These are phyloP conservation scores for Bufotes viridis DNA, from an alignment of 2,797 vertebrate genomes.

Conservation along the genomic window DNA sequence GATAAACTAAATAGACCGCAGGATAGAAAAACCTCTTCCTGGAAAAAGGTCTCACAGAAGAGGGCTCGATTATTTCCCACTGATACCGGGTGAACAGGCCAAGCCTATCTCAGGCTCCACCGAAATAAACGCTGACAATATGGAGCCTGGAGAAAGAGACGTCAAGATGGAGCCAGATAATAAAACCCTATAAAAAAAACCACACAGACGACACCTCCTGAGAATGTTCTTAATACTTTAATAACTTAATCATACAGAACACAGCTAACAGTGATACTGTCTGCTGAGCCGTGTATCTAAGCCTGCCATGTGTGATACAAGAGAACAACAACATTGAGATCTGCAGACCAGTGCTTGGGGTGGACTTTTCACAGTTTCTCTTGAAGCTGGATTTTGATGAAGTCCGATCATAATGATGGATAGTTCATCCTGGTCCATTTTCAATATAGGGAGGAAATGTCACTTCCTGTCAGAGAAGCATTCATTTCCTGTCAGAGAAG, in stretches of 20 bases:
- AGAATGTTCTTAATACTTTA: not conserved
- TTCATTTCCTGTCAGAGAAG: not conserved
- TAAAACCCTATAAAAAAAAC: not conserved
- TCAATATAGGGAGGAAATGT: not conserved
- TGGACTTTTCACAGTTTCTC: too few species aligned
- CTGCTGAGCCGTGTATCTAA: not conserved
- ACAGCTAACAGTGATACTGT: not conserved
- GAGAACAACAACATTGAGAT: not conserved
- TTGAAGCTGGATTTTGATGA: not conserved
- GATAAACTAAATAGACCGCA: conserved; percentile 49
- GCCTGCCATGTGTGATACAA: not conserved
- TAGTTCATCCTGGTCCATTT: not conserved
- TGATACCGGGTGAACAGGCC: conserved; percentile 37
- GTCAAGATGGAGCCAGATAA: not conserved
- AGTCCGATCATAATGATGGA: not conserved
- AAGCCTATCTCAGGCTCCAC: conserved; percentile 14
- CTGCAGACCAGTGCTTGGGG: too few species aligned
- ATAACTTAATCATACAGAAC: not conserved
- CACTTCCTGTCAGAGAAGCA: not conserved
- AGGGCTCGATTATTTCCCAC: conserved; percentile 41
- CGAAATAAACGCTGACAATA: conserved; percentile 15
- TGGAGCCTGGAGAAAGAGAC: not conserved
- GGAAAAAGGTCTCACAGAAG: conserved; percentile 41
- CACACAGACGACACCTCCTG: not conserved
- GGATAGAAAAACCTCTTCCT: conserved; percentile 22